These are phyloP conservation scores for Scopus umbretta DNA, from an alignment of 2,113 vertebrate genomes.

Conservation along the genomic window DNA sequence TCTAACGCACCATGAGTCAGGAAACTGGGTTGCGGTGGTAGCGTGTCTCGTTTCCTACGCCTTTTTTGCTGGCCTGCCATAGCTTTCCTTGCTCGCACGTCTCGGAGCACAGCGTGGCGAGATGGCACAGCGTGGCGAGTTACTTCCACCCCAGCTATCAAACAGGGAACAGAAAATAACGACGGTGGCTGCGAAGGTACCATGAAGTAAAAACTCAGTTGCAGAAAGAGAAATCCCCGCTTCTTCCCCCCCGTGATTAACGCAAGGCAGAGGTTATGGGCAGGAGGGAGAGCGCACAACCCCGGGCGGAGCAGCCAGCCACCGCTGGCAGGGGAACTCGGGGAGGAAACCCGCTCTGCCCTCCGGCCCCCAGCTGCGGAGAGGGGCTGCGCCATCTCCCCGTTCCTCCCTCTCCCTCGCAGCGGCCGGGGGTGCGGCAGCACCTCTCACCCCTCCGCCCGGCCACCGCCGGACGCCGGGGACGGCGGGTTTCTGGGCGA, in stretches of 20 bases:
- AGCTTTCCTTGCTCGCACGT: fast-evolving
- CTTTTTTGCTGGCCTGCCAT: too few relatives aligned
- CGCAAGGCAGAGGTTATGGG: fast-evolving
- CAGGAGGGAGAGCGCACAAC: too few relatives aligned
- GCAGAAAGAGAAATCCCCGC: not conserved
- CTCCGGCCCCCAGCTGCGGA: fast-evolving
- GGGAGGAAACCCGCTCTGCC: too few relatives aligned
- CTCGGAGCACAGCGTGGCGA: fast-evolving
- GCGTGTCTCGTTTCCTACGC: not conserved
- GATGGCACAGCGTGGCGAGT: fast-evolving
- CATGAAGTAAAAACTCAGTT: fast-evolving
- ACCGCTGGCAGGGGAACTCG: fast-evolving
- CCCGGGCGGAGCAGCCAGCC: not conserved
- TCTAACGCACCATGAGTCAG: fast-evolving
- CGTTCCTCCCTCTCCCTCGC: too few relatives aligned
- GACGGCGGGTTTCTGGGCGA: fast-evolving
- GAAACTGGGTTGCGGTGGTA: fast-evolving
- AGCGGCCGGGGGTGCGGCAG: fast-evolving
- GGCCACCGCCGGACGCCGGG: too few relatives aligned
- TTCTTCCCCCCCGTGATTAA: not conserved
- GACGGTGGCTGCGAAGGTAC: fast-evolving
- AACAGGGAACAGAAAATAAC: not conserved
- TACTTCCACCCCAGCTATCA: not conserved
- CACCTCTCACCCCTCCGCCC: not conserved
- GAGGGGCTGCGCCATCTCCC: not conserved